Conservation (phyloP, 1,140 invertebrate species). For the Danaus plexippus region DNA sequence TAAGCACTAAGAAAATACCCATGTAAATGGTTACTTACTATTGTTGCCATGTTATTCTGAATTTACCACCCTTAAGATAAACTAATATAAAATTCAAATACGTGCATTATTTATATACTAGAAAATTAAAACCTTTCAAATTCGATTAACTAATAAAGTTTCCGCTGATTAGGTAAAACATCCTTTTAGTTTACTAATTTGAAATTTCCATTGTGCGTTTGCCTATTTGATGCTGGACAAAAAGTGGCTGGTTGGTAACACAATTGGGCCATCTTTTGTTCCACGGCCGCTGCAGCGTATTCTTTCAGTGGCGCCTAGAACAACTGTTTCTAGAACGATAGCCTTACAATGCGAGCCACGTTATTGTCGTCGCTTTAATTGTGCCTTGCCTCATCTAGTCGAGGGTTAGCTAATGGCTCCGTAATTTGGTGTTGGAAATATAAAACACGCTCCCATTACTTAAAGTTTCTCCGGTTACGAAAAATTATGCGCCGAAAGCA, state of each 20-base stretch:
- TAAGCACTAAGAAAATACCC: no score
- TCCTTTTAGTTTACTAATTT: conserved; percentile 27
- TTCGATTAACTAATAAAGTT: no score
- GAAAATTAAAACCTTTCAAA: no score
- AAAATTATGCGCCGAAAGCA: conserved; percentile 6
- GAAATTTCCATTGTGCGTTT: conserved; percentile 43
- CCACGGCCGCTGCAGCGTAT: conserved; percentile 33
- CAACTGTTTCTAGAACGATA: conserved; percentile 57
- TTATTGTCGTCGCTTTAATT: conserved; percentile 54
- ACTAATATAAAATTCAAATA: no score
- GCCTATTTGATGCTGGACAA: conserved; percentile 49
- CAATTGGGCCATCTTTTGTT: conserved; percentile 61
- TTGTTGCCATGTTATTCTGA: no score
- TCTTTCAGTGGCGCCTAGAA: conserved; percentile 54
- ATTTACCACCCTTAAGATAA: no score
- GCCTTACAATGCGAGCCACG: conserved; percentile 42
- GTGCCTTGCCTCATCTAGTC: conserved; percentile 47
- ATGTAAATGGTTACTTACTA: no score
- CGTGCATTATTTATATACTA: no score
- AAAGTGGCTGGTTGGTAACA: conserved; percentile 54
- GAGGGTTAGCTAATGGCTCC: conserved; percentile 46
- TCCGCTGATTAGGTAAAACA: no score
- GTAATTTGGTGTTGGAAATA: conserved; percentile 38
- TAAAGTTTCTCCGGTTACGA: conserved; percentile 13
- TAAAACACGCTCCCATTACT: conserved; percentile 10